Evolutionary conservation across 2,888 invertebrate genomes (phyloP).

Genomic region (Diaprepes abbreviatus): DNA sequence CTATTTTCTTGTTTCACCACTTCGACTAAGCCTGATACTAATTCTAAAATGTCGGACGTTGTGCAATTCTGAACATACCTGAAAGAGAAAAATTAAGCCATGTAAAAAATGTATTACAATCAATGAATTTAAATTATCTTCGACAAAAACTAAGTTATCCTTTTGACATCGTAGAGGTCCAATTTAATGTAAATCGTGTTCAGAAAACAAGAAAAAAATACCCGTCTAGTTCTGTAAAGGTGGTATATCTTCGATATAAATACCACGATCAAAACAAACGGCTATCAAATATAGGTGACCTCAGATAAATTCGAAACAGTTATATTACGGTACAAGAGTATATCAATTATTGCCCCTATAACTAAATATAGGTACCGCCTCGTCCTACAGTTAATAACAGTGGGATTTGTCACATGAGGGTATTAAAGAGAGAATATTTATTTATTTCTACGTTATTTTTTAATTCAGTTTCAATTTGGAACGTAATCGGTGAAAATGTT

Average conservation of each 20-base stretch:
- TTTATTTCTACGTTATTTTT: background rate
- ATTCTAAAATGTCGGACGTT: conserved; percentile 63
- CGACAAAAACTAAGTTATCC: too few species aligned
- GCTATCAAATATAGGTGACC: conserved; percentile 4
- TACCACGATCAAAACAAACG: background rate
- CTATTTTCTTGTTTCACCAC: conserved; percentile 60
- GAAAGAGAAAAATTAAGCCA: conserved; percentile 52
- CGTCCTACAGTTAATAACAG: too few species aligned
- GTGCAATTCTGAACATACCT: conserved; percentile 63
- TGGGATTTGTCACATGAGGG: too few species aligned
- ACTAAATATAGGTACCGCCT: background rate
- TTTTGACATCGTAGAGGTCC: too few species aligned
- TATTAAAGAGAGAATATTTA: background rate
- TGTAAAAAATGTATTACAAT: too few species aligned
- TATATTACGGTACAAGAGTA: conserved; percentile 12
- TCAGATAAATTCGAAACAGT: conserved; percentile 22
- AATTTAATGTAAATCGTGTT: too few species aligned
- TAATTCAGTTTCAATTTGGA: background rate
- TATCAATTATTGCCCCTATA: conserved; percentile 16
- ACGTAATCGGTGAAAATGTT: conserved; percentile 21
- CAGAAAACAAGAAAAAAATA: too few species aligned
- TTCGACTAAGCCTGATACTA: conserved; percentile 62
- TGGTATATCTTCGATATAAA: too few species aligned
- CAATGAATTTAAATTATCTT: too few species aligned
- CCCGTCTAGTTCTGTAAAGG: too few species aligned